These are phyloP conservation scores for Corythaixoides concolor DNA, from an alignment of 2,113 vertebrate species.

Conservation along the genomic window DNA sequence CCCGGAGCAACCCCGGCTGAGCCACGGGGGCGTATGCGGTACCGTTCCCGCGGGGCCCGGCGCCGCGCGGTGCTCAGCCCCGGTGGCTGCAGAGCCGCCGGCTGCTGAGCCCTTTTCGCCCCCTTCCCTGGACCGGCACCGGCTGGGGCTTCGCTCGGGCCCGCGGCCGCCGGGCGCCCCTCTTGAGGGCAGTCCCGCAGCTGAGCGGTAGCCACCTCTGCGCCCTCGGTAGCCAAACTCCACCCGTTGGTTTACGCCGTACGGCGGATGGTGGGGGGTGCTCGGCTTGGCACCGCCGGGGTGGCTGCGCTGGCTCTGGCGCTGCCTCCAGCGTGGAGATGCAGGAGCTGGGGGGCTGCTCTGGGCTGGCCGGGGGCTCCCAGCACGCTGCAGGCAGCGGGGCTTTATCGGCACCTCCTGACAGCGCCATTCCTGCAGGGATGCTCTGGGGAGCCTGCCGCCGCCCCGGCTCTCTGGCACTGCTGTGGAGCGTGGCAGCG, in stretches of 20 bases:
- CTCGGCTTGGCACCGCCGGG: too few relatives aligned
- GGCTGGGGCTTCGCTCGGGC: not conserved
- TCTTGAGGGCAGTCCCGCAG: not conserved
- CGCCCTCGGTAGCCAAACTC: too few relatives aligned
- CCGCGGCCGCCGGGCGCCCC: fast-evolving
- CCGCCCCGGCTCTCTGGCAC: not conserved
- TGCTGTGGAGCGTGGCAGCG: fast-evolving
- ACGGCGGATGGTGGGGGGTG: fast-evolving
- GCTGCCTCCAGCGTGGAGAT: fast-evolving
- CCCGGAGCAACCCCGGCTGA: too few relatives aligned
- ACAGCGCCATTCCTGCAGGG: fast-evolving
- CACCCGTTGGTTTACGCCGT: fast-evolving
- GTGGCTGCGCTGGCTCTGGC: not conserved
- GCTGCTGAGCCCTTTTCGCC: too few relatives aligned
- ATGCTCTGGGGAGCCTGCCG: fast-evolving
- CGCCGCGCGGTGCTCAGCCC: too few relatives aligned
- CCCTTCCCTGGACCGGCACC: too few relatives aligned
- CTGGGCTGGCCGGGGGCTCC: not conserved
- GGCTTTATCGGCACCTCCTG: not conserved
- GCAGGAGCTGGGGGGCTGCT: fast-evolving
- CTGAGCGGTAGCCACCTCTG: too few relatives aligned
- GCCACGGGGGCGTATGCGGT: too few relatives aligned
- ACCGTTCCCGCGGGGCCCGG: not conserved
- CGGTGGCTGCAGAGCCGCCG: fast-evolving
- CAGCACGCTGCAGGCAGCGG: fast-evolving